phyloP scores from a whole-genome alignment of 2,888 invertebrate genomes.

The Salpingus planirostris region DNA sequence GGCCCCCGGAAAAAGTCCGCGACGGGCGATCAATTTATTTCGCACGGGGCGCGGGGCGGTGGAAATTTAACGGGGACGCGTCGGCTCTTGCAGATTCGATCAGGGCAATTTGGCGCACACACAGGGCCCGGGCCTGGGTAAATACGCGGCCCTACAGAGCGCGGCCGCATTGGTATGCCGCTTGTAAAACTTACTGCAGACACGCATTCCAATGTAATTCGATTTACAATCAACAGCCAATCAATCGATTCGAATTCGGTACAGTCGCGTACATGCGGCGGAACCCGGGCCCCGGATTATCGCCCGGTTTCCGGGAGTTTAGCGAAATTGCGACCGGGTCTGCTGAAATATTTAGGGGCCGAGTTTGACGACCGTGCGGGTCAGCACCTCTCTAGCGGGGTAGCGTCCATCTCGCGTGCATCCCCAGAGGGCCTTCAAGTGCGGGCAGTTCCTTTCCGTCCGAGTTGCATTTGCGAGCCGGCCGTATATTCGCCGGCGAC shows the following conservation, averaged over 20 bases:
- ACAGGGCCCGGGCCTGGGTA: slow-evolving; percentile 18
- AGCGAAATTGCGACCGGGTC: slow-evolving; percentile 4
- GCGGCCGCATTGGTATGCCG: slow-evolving; percentile 32
- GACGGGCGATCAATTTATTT: slow-evolving; percentile 1
- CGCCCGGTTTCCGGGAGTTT: background rate
- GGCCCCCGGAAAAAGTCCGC: slow-evolving; percentile 5
- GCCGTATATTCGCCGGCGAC: slow-evolving; percentile 33
- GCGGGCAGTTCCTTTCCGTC: slow-evolving; percentile 17
- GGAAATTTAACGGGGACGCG: background rate
- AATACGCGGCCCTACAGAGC: slow-evolving; percentile 19
- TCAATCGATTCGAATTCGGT: slow-evolving; percentile 48
- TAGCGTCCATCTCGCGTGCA: slow-evolving; percentile 7
- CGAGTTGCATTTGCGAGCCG: slow-evolving; percentile 26
- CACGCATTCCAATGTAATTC: slow-evolving; percentile 48
- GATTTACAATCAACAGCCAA: slow-evolving; percentile 52
- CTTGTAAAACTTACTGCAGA: slow-evolving; percentile 33
- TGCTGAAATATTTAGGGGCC: slow-evolving; percentile 8
- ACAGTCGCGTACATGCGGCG: slow-evolving; percentile 35
- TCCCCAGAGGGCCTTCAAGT: slow-evolving; percentile 13
- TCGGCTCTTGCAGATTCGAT: slow-evolving; percentile 20
- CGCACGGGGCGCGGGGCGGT: background rate
- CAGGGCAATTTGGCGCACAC: slow-evolving; percentile 24
- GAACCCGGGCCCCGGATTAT: background rate
- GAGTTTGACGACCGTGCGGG: slow-evolving; percentile 10
- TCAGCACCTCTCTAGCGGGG: slow-evolving; percentile 8